Evolutionary conservation across 1,140 invertebrate species (phyloP).

Genomic region (Helicoverpa armigera): DNA sequence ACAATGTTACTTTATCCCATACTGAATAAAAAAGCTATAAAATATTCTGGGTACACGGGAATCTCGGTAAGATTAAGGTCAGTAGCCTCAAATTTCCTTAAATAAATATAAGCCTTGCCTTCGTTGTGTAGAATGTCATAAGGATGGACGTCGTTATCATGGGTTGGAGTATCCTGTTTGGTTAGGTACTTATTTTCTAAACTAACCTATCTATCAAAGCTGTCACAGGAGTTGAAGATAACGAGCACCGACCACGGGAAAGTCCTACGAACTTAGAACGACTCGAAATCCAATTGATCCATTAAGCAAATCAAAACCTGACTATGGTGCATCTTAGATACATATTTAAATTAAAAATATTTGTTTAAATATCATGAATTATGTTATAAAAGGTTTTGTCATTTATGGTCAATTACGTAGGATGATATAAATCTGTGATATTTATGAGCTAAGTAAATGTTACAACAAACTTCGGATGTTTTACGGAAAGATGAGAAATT

Average conservation of each 20-base stretch:
- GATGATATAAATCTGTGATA: conserved; percentile 38
- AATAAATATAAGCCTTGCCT: conserved; percentile 35
- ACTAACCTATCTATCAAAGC: conserved; percentile 78
- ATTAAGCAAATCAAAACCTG: not conserved
- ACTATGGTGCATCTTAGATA: not conserved
- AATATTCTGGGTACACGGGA: conserved; percentile 42
- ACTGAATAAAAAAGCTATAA: conserved; percentile 26
- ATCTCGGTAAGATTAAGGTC: conserved; percentile 43
- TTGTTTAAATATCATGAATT: conserved; percentile 15
- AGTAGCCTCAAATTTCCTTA: conserved; percentile 50
- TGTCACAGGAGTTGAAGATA: conserved; percentile 75
- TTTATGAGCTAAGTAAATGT: conserved; percentile 26
- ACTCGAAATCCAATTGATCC: not conserved
- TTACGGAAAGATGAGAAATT: not conserved
- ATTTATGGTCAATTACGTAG: conserved; percentile 41
- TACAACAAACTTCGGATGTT: not conserved
- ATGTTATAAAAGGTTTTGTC: not conserved
- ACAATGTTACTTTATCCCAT: conserved; percentile 11
- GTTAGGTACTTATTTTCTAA: conserved; percentile 67
- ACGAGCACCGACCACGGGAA: conserved; percentile 64
- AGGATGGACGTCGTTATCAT: conserved; percentile 77
- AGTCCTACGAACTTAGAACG: conserved; percentile 21
- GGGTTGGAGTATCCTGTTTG: conserved; percentile 77
- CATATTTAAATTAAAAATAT: not conserved
- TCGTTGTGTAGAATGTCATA: conserved; percentile 48